phyloP scores from a whole-genome alignment of 2,113 vertebrate species.

The Callopanchax toddi region DNA sequence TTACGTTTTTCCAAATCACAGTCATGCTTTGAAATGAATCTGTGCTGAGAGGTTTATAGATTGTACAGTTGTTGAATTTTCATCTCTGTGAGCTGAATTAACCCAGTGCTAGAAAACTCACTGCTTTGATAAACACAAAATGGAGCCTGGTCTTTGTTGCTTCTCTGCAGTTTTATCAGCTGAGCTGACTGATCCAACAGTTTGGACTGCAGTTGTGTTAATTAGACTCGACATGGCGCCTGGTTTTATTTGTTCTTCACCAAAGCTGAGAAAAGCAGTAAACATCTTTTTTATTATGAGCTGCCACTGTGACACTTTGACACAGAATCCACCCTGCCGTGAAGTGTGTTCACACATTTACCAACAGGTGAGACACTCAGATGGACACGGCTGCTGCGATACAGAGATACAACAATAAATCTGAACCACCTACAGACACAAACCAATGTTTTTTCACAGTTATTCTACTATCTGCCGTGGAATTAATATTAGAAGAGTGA shows the following conservation, averaged over 20 bases:
- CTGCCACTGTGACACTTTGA: constrained; percentile 40
- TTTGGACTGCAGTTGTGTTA: constrained; percentile 13
- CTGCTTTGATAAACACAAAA: constrained; percentile 29
- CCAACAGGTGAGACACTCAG: constrained; percentile 24
- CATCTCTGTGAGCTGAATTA: constrained; percentile 17
- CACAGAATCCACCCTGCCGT: constrained; percentile 25
- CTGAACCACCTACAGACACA: not conserved
- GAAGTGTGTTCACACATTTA: constrained; percentile 37
- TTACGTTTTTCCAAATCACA: not conserved
- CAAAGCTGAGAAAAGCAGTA: constrained; percentile 15
- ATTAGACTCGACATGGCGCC: constrained; percentile 18
- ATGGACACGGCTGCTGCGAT: not conserved
- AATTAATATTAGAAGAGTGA: not conserved
- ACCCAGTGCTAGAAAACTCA: not conserved
- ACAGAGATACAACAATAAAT: constrained; percentile 1
- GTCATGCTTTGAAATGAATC: constrained; percentile 6
- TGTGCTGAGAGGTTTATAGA: not conserved
- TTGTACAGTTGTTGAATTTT: constrained; percentile 8
- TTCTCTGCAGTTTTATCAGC: constrained; percentile 3
- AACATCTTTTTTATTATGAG: not conserved
- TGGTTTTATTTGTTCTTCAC: constrained; percentile 13
- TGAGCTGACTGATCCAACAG: not conserved
- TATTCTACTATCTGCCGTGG: not conserved
- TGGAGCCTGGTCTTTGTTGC: constrained; percentile 16
- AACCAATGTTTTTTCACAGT: not conserved